Percentiles rank a stretch among this genome's conserved stretches.
Conservation (phyloP, 1,140 invertebrate genomes). For the Zophobas atratus region DNA sequence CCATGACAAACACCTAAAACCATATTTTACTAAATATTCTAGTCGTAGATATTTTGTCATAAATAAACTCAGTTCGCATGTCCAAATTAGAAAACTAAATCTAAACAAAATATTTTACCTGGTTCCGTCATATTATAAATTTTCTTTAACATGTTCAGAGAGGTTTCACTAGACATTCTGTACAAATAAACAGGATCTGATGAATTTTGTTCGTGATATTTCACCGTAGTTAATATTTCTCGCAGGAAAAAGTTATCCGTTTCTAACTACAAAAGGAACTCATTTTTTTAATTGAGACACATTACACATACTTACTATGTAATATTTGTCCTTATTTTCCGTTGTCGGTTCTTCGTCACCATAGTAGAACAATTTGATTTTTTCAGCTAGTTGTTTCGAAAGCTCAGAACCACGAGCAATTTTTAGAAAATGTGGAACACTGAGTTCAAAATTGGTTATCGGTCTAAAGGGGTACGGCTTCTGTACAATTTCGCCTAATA, state of each 20-base stretch:
- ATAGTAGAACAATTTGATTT: constrained; percentile 45
- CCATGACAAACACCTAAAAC: constrained; percentile 73
- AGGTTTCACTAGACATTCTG: constrained; percentile 68
- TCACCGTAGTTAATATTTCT: constrained; percentile 51
- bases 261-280: constrained; percentile 52
- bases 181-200: constrained; percentile 70
- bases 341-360: constrained; percentile 54
- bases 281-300: constrained; percentile 5
- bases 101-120: not conserved
- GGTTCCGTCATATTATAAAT: not conserved
- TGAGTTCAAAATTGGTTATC: constrained; percentile 35
- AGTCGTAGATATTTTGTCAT: too few relatives aligned
- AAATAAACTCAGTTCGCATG: too few relatives aligned
- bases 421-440: constrained; percentile 35
- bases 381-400: constrained; percentile 67
- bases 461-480: not conserved
- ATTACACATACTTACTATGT: constrained; percentile 49
- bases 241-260: constrained; percentile 52
- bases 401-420: constrained; percentile 66
- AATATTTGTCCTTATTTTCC: constrained; percentile 59
- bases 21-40: not conserved
- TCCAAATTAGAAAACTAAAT: too few relatives aligned
- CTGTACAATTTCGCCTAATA: constrained; percentile 52
- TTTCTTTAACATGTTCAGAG: constrained; percentile 16
- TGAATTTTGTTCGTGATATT: constrained; percentile 58